Conservation (phyloP, 2,888 invertebrate genomes). For the Cephus spinipes region DNA sequence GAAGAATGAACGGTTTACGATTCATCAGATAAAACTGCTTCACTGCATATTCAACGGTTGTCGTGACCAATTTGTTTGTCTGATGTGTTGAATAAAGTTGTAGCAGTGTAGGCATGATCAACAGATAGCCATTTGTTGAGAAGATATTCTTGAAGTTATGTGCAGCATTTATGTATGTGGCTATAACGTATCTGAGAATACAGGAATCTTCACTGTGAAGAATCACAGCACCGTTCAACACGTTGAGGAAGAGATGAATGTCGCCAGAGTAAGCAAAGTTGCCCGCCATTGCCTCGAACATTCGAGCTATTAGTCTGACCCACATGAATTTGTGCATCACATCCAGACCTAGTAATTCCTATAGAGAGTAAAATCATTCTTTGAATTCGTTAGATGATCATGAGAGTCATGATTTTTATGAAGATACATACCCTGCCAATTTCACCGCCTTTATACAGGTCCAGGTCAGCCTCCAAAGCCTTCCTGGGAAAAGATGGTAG, state of each 20-base stretch:
- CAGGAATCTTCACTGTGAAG: conserved; percentile 97
- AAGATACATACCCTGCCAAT: conserved; percentile 79
- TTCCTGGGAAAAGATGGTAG: conserved; percentile 98
- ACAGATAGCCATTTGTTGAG: conserved; percentile 94
- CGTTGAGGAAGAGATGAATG: conserved; percentile 97
- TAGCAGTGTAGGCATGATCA: conserved; percentile 97
- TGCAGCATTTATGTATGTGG: conserved; percentile 97
- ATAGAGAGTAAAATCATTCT: conserved; percentile 28
- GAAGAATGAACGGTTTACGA: conserved; percentile 96
- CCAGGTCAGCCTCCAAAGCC: conserved; percentile 96
- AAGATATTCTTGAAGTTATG: conserved; percentile 99
- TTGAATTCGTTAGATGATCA: not conserved
- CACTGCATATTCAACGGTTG: conserved; percentile 97
- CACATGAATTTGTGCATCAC: conserved; percentile 99
- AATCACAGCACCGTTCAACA: conserved; percentile 95
- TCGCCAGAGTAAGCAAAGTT: conserved; percentile 97
- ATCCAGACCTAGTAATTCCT: conserved; percentile 91
- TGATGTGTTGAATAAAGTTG: conserved; percentile 98
- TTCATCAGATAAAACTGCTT: conserved; percentile 99
- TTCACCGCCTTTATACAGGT: conserved; percentile 89
- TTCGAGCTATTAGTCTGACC: conserved; percentile 94
- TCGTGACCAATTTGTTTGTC: conserved; percentile 93
- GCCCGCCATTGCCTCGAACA: conserved; percentile 98
- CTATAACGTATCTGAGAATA: conserved; percentile 94
- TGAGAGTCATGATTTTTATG: not conserved